These are phyloP conservation scores for Aphelinus certus DNA, from an alignment of 1,140 invertebrate species.

Conservation along the genomic window DNA sequence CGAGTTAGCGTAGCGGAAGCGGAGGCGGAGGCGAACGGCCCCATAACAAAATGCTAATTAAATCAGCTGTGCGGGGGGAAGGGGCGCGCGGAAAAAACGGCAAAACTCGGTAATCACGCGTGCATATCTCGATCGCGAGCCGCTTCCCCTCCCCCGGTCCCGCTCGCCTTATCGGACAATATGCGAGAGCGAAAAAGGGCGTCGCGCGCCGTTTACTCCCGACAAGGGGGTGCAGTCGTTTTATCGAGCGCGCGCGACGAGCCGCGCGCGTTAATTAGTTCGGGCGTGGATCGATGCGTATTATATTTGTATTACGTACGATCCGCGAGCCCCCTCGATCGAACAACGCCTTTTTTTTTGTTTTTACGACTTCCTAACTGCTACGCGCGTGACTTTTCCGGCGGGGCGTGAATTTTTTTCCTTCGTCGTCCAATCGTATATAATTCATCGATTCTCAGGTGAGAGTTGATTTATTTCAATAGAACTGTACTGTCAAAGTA, in stretches of 20 bases:
- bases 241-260: not conserved
- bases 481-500: too few species aligned
- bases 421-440: too few species aligned
- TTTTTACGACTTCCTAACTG: too few species aligned
- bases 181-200: not conserved
- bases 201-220: constrained; percentile 7
- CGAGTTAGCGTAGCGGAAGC: too few species aligned
- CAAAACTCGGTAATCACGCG: not conserved
- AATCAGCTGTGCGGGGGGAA: not conserved
- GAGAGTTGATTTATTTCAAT: too few species aligned
- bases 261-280: constrained; percentile 1
- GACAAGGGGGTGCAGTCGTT: not conserved
- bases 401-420: too few species aligned
- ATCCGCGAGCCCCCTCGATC: too few species aligned
- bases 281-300: not conserved
- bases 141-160: not conserved
- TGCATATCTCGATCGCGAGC: constrained; percentile 5
- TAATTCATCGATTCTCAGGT: too few species aligned
- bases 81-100: not conserved
- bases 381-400: too few species aligned
- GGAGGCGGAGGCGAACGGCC: not conserved
- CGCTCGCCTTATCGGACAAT: not conserved
- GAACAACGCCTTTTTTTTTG: too few species aligned
- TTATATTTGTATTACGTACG: not conserved
- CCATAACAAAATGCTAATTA: constrained; percentile 15